Percentiles rank a stretch among this genome's conserved stretches.
Conservation (phyloP, 2,888 invertebrate genomes). For the Chloromyia formosa region DNA sequence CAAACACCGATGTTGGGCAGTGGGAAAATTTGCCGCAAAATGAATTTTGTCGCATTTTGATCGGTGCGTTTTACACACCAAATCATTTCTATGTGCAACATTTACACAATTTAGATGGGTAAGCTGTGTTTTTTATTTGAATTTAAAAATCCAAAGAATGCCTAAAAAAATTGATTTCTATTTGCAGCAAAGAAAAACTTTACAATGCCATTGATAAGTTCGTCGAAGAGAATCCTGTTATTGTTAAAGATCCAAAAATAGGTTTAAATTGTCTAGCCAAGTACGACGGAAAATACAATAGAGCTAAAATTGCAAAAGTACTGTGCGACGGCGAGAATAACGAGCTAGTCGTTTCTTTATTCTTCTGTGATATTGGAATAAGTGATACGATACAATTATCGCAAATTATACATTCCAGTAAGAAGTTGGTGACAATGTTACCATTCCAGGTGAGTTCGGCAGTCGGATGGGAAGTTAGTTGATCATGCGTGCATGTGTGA, state of each 20-base stretch:
- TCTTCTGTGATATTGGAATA: conserved; percentile 48
- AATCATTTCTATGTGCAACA: conserved; percentile 46
- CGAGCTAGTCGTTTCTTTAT: conserved; percentile 42
- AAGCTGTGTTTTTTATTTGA: neutral
- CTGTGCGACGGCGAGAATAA: conserved; percentile 34
- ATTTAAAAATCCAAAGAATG: neutral
- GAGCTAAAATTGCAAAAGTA: conserved; percentile 48
- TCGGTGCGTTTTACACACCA: conserved; percentile 45
- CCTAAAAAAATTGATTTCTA: neutral
- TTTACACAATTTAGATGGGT: conserved; percentile 40
- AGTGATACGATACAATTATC: neutral
- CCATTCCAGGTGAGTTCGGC: conserved; percentile 49
- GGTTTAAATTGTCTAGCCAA: conserved; percentile 47
- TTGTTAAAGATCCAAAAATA: conserved; percentile 39
- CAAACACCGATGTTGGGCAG: neutral
- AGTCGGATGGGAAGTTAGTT: neutral
- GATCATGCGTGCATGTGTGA: neutral
- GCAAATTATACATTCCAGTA: conserved; percentile 33
- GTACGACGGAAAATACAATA: conserved; percentile 42
- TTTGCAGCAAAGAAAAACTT: conserved; percentile 42
- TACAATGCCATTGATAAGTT: conserved; percentile 41
- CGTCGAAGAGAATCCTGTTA: neutral
- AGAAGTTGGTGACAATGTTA: conserved; percentile 34
- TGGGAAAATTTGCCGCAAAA: conserved; percentile 45
- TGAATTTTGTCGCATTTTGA: conserved; percentile 35